These are phyloP conservation scores for Danio albolineatus DNA, from an alignment of 2,797 vertebrate species.

Conservation along the genomic window DNA sequence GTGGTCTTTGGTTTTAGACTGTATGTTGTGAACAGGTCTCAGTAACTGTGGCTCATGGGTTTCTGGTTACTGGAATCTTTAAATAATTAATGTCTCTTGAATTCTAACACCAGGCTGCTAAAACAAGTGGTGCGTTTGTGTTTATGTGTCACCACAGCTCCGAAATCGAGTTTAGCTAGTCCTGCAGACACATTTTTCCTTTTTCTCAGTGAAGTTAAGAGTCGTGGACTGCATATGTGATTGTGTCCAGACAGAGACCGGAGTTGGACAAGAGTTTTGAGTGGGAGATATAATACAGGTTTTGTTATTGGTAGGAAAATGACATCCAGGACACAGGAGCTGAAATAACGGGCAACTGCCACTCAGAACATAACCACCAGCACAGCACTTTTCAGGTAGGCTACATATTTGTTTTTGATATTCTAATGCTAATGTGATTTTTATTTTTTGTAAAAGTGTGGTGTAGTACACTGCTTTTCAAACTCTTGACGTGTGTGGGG, in stretches of 20 bases:
- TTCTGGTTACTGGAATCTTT: slow-evolving; percentile 78
- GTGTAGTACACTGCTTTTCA: background rate
- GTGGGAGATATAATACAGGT: slow-evolving; percentile 53
- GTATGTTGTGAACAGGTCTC: slow-evolving; percentile 70
- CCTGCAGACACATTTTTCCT: background rate
- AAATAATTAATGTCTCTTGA: slow-evolving; percentile 81
- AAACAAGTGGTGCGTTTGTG: slow-evolving; percentile 27
- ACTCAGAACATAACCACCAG: slow-evolving; percentile 66
- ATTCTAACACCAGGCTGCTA: slow-evolving; percentile 77
- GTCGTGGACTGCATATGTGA: slow-evolving; percentile 14
- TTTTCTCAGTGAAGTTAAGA: background rate
- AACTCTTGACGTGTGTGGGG: background rate
- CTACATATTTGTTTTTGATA: background rate
- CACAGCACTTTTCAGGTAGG: slow-evolving; percentile 67
- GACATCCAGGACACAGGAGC: slow-evolving; percentile 68
- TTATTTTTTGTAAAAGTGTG: background rate
- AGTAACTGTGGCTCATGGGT: slow-evolving; percentile 74
- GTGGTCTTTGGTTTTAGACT: slow-evolving; percentile 44
- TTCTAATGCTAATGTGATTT: slow-evolving; percentile 4
- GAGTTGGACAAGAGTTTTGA: slow-evolving; percentile 39
- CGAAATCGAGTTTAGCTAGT: slow-evolving; percentile 14
- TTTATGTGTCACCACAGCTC: background rate
- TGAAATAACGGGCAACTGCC: slow-evolving; percentile 55
- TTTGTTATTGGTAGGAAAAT: slow-evolving; percentile 60
- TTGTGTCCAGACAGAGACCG: slow-evolving; percentile 4